Percentiles rank a stretch among this genome's conserved stretches.
These are phyloP conservation scores for Aricia agestis DNA, from an alignment of 1,140 invertebrate genomes.

Conservation along the genomic window DNA sequence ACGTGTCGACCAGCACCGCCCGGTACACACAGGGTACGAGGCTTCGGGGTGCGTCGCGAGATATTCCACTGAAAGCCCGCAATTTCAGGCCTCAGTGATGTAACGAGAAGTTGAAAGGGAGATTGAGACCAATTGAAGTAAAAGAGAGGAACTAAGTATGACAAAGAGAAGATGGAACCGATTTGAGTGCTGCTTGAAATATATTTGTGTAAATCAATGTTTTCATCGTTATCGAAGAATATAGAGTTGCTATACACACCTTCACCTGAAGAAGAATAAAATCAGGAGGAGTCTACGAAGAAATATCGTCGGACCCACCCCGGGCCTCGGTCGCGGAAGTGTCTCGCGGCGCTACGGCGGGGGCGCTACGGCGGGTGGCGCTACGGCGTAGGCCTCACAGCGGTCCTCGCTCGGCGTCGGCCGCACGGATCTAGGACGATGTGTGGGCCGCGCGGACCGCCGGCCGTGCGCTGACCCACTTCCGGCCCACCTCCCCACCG, in stretches of 20 bases:
- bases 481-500: conserved; percentile 43
- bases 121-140: neutral
- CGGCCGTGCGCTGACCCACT: conserved; percentile 39
- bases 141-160: neutral
- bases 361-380: conserved; percentile 27
- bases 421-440: conserved; percentile 52
- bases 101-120: neutral
- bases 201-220: neutral
- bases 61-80: conserved; percentile 23
- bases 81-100: neutral
- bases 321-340: conserved; percentile 51
- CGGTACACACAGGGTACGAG: conserved; percentile 30
- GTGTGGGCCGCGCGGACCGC: conserved; percentile 39
- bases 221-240: too few species aligned
- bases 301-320: conserved; percentile 43
- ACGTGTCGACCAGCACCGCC: conserved; percentile 47
- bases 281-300: neutral
- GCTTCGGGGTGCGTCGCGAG: conserved; percentile 37
- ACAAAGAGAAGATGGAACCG: neutral
- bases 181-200: neutral
- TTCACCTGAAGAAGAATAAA: neutral
- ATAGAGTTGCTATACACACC: too few species aligned
- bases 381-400: conserved; percentile 65
- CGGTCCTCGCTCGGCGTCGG: conserved; percentile 49
- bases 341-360: conserved; percentile 40